A percentile compares a stretch with the other conserved stretches of the same genome.
These are phyloP conservation scores for Novumbra hubbsi DNA, from an alignment of 2,797 vertebrate genomes.

Conservation along the genomic window DNA sequence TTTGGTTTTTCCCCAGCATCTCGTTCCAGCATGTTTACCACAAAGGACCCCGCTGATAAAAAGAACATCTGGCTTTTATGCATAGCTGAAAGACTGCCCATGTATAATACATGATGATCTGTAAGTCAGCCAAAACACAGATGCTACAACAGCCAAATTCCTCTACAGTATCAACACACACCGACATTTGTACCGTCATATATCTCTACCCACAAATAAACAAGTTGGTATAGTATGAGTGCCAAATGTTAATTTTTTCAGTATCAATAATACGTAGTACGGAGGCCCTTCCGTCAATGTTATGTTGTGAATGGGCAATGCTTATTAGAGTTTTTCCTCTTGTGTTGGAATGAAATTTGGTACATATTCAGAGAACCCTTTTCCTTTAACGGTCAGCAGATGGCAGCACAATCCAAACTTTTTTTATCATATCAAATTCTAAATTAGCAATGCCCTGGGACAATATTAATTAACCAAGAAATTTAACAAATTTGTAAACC, in stretches of 20 bases:
- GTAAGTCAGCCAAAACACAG: constrained; percentile 73
- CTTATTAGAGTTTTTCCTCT: no score
- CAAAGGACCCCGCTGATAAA: constrained; percentile 55
- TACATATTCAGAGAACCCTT: no score
- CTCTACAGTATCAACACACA: constrained; percentile 49
- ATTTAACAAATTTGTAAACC: no score
- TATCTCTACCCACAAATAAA: constrained; percentile 63
- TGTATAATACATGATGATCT: constrained; percentile 79
- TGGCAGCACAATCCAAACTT: no score
- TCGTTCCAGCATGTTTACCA: constrained; percentile 68
- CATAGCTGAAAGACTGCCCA: constrained; percentile 71
- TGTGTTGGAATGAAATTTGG: no score
- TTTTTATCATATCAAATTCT: no score
- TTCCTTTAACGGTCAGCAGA: no score
- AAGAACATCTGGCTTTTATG: constrained; percentile 79
- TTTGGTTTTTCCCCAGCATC: constrained; percentile 53
- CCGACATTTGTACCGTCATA: constrained; percentile 47
- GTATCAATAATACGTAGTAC: no score
- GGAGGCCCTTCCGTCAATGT: background rate
- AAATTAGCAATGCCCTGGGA: no score
- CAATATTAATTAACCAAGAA: no score
- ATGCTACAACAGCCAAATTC: constrained; percentile 50
- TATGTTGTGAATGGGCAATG: no score
- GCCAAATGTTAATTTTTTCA: background rate
- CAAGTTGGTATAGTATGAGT: background rate